These are phyloP conservation scores for Bombus consobrinus DNA, from an alignment of 1,140 invertebrate species.

Conservation along the genomic window DNA sequence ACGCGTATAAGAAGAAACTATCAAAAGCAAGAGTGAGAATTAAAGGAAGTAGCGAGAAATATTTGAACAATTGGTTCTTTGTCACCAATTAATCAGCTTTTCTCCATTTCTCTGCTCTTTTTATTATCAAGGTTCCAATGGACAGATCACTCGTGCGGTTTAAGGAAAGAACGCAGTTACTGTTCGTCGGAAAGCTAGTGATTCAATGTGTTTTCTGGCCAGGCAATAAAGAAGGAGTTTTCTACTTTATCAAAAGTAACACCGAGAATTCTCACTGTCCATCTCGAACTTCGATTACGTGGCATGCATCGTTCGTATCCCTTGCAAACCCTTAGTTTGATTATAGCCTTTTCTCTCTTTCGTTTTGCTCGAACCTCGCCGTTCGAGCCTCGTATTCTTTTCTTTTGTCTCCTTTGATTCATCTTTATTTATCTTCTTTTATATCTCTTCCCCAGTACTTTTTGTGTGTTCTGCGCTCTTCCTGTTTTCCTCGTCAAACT, in stretches of 20 bases:
- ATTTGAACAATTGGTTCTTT: too few relatives aligned
- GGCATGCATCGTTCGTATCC: slow-evolving; percentile 38
- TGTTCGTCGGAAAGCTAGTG: slow-evolving; percentile 38
- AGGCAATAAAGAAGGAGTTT: slow-evolving; percentile 58
- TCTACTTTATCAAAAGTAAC: slow-evolving; percentile 34
- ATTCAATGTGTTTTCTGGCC: slow-evolving; percentile 49
- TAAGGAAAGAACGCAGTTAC: slow-evolving; percentile 1
- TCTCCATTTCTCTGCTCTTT: background rate
- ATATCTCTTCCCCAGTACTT: too few relatives aligned
- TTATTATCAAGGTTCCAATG: background rate
- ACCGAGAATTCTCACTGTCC: slow-evolving; percentile 15
- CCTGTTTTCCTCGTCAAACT: background rate
- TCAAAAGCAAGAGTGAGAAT: too few relatives aligned
- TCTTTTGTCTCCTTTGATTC: background rate
- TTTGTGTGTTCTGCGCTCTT: background rate
- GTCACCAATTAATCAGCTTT: too few relatives aligned
- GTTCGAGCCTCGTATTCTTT: background rate
- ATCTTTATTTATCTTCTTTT: background rate
- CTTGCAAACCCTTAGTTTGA: background rate
- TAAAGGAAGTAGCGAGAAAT: too few relatives aligned
- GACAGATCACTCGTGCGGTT: background rate
- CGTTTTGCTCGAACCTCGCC: background rate
- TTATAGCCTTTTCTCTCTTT: background rate
- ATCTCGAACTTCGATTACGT: slow-evolving; percentile 22
- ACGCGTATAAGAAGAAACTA: too few relatives aligned